Evolutionary conservation across 2,888 invertebrate genomes (phyloP).

Genomic region (Ypsolopha scabrella): DNA sequence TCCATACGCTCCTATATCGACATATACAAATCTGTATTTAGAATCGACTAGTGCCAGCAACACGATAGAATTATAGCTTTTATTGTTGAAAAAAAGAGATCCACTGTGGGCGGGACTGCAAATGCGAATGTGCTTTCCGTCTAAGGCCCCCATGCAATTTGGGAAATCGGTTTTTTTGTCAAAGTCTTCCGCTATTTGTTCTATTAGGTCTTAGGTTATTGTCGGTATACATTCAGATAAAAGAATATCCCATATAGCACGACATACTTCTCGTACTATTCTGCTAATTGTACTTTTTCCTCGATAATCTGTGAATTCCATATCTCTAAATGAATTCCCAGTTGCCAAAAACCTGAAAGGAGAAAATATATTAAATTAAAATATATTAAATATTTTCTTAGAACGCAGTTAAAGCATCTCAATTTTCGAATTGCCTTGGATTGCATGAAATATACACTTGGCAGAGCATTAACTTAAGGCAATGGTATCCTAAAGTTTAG

Average conservation of each 20-base stretch:
- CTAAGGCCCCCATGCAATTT: conserved; percentile 6
- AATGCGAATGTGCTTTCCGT: too few relatives aligned
- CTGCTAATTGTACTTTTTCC: conserved; percentile 10
- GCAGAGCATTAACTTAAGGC: too few relatives aligned
- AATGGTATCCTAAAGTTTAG: too few relatives aligned
- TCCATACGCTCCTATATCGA: too few relatives aligned
- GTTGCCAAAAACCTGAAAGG: too few relatives aligned
- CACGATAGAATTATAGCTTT: conserved; percentile 5
- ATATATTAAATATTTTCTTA: too few relatives aligned
- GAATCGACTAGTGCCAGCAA: conserved; percentile 6
- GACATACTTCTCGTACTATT: conserved; percentile 9
- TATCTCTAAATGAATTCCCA: conserved; percentile 10
- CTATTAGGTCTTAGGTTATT: conserved; percentile 6
- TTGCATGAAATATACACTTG: too few relatives aligned
- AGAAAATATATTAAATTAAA: too few relatives aligned
- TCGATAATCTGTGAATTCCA: conserved; percentile 9
- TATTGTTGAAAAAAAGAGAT: conserved; percentile 4
- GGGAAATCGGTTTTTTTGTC: conserved; percentile 7
- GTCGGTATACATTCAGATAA: conserved; percentile 11
- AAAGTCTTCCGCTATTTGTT: conserved; percentile 5
- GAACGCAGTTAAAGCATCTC: too few relatives aligned
- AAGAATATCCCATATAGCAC: conserved; percentile 10
- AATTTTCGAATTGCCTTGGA: too few relatives aligned
- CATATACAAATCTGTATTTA: too few relatives aligned
- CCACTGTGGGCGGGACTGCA: too few relatives aligned